Evolutionary conservation across 2,797 vertebrate genomes (phyloP), one percentile per base, ranked within the genome.

Genomic region (Chanos chanos): DNA sequence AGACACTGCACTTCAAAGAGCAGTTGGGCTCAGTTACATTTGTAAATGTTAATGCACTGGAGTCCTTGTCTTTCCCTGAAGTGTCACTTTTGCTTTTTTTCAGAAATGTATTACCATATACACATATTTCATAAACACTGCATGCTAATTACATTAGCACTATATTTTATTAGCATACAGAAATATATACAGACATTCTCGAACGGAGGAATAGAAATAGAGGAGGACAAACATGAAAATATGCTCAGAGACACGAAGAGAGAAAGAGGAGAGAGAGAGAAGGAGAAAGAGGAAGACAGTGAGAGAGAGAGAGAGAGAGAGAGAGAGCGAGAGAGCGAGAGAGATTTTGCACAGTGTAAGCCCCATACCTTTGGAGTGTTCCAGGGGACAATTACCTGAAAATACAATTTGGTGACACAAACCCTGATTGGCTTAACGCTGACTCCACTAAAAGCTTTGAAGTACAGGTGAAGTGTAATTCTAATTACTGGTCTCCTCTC

Each of bases 401-500:
- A 54, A 67, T 64, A 78, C 81, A 82, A 77, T 53, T 51, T 64
- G 36, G 70, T 79, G 75, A 75, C 78, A 65, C 63, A 18, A 44
- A 69, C 67, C 68, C 68, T 73, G 81, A 85, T 79, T 81, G 81
- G 75, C 64, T 79, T 73, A 66, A 41, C 86, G 81, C 83, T 88
- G 85, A 86, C 79, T 72, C 60, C 68, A 77, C 80, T 82, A 79
- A 82, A 86, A 86, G 83, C 79, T 82, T 83, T 81, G 78, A 86
- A 87, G 83, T 76, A 78, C 77, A 87, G 83, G 82, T 87, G 83
- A 85, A 83, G 83, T 82, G 80, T 79, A 84, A 83, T 84, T 87
- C 83, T 61, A 77, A 75, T 76, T 77, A 65, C 30, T 12, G 13
- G 51, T 40, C 18, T 53, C 22, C 40, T 55, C 59, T 52, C 34